Evolutionary conservation across 2,797 vertebrate species (phyloP).

Genomic region (Parauchenoglanis ngamensis): DNA sequence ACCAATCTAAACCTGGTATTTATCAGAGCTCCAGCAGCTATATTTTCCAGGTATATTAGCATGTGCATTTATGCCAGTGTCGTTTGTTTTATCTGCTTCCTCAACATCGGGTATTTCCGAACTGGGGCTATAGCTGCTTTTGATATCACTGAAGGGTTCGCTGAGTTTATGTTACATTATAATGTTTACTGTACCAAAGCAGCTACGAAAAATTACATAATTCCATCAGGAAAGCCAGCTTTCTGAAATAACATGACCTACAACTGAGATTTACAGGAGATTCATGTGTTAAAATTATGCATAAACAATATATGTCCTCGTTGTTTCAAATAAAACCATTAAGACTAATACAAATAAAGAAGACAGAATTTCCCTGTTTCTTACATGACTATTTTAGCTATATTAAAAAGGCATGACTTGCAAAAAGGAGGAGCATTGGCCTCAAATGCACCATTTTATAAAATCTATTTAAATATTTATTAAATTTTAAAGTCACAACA

Average conservation of each 20-base stretch:
- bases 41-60: neutral
- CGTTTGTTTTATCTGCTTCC: neutral
- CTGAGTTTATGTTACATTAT: neutral
- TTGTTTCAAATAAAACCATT: neutral
- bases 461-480: neutral
- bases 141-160: neutral
- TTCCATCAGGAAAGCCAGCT: neutral
- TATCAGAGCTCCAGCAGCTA: neutral
- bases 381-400: neutral
- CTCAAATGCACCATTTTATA: neutral
- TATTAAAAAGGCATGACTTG: neutral
- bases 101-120: neutral
- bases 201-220: neutral
- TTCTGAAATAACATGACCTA: slow-evolving; percentile 5
- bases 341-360: neutral
- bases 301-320: neutral
- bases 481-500: neutral
- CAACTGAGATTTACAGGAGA: neutral
- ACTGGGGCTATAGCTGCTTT: neutral
- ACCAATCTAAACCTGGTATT: neutral
- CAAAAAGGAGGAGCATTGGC: neutral
- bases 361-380: neutral
- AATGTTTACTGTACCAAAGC: neutral
- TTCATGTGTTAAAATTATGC: neutral
- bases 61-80: neutral